These are phyloP conservation scores for Neosilurus mollespiculum DNA, from an alignment of 2,797 vertebrate species.

Conservation along the genomic window DNA sequence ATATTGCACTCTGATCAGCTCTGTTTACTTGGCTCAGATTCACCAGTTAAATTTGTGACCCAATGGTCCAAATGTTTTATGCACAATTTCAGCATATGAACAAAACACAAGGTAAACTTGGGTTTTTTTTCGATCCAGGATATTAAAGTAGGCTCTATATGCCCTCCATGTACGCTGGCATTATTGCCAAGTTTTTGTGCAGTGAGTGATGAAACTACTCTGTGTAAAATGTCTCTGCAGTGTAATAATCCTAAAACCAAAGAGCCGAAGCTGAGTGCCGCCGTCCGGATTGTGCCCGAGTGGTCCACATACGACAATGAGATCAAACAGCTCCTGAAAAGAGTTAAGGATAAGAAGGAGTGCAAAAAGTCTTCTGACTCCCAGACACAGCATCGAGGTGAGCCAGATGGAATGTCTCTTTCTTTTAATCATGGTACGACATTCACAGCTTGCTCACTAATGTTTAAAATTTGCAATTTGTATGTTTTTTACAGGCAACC, in stretches of 20 bases:
- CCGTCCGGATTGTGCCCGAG: slow-evolving; percentile 89
- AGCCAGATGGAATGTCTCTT: slow-evolving; percentile 21
- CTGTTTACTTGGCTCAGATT: neutral
- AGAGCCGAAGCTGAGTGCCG: slow-evolving; percentile 92
- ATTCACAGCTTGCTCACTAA: no score
- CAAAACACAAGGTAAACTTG: slow-evolving; percentile 62
- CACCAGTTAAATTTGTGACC: neutral
- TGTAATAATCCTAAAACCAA: slow-evolving; percentile 99
- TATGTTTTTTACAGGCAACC: slow-evolving; percentile 65
- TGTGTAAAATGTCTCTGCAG: slow-evolving; percentile 67
- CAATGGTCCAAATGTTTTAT: neutral
- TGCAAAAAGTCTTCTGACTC: slow-evolving; percentile 15
- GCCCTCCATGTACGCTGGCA: slow-evolving; percentile 31
- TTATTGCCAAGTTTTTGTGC: slow-evolving; percentile 6
- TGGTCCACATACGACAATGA: slow-evolving; percentile 89
- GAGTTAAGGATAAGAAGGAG: slow-evolving; percentile 67
- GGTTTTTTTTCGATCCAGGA: slow-evolving; percentile 70
- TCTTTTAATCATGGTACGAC: neutral
- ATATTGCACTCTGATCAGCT: neutral
- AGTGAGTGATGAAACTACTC: slow-evolving; percentile 37
- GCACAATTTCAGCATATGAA: neutral
- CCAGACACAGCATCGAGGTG: slow-evolving; percentile 59
- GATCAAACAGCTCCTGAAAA: slow-evolving; percentile 79
- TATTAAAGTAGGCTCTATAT: slow-evolving; percentile 67
- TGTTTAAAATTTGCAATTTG: neutral